Percentiles rank a stretch among this genome's conserved stretches.
Conservation (phyloP, 2,113 vertebrate genomes). For the Zootoca vivipara region DNA sequence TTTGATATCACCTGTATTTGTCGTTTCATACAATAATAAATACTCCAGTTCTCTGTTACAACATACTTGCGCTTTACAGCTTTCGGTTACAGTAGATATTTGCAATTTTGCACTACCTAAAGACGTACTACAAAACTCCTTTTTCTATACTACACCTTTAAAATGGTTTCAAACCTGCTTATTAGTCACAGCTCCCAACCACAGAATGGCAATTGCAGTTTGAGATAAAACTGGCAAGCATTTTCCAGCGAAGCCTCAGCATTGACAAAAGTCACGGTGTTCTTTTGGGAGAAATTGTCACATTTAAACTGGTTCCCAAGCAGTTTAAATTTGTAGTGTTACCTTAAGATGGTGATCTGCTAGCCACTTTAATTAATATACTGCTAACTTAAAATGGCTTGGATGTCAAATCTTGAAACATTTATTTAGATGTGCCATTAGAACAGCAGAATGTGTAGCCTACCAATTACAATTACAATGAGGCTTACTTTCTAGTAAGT, state of each 20-base stretch:
- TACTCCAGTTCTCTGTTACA: not conserved
- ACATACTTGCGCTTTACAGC: not conserved
- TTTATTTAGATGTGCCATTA: not conserved
- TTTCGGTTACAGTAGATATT: not conserved
- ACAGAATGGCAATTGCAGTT: not conserved
- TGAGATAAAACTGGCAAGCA: too few species aligned
- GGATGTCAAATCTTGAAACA: not conserved
- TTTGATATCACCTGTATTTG: slow-evolving; percentile 20
- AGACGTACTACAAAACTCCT: not conserved
- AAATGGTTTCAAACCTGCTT: not conserved
- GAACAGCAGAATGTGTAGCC: not conserved
- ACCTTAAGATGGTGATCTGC: not conserved
- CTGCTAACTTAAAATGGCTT: not conserved
- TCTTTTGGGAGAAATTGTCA: not conserved
- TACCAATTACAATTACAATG: not conserved
- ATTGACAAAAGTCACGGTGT: not conserved
- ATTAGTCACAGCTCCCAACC: not conserved
- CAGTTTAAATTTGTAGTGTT: not conserved
- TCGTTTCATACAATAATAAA: slow-evolving; percentile 14
- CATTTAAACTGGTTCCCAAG: not conserved
- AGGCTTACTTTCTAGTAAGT: not conserved
- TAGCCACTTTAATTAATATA: not conserved
- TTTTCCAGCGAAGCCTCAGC: not conserved
- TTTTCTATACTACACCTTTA: not conserved
- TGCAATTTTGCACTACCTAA: not conserved